Base-by-base conservation (phyloP, 2,888 invertebrate species). In the Andrena marginata region DNA sequence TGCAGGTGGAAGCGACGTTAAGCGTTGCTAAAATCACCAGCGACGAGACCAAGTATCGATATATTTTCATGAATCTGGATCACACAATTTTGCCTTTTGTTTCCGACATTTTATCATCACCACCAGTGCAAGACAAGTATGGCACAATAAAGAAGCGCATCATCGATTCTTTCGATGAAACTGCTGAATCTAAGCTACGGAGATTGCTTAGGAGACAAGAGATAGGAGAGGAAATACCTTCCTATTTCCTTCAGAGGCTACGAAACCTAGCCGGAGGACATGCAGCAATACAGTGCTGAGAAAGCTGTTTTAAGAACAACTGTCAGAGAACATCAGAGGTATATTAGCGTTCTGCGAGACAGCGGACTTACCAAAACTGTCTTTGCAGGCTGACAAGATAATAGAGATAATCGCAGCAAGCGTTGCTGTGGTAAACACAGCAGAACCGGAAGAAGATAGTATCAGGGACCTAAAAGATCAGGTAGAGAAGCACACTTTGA, bases 1-100 rank as follows among this genome's bases (percentile, higher is more conserved):
- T 16, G 2, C 35, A 72, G 5, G 51, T 72, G 2, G 72, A 72
- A 7, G 51, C 35, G 2, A 5, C 62, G 4, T 72, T 72, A 6
- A 23, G 13, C 0, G 0, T 63, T 0, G 5, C 29, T 2, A 26
- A 23, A 3, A 33, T 72, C 2, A 33, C 51, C 0, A 2, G 13
- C 0, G 63, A 72, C 0, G 51, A 33, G 0, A 35, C 26, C 0
- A 72, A 51, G 16, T 72, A 29, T 4, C 6, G 33, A 1, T 23
- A 62, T 13, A 20, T 51, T 0, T 6, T 72, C 31, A 8, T 16
- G 1, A 5, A 62, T 6, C 2, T 62, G 4, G 68, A 54, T 5
- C 54, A 10, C 2, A 20, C 31, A 2, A 33, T 33, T 0, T 29
- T 68, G 2, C 8, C 31, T 0, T 31, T 31, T 16, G 7, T 54